Evolutionary conservation across 2,888 invertebrate species (phyloP).

Genomic region (Lingula anatina): DNA sequence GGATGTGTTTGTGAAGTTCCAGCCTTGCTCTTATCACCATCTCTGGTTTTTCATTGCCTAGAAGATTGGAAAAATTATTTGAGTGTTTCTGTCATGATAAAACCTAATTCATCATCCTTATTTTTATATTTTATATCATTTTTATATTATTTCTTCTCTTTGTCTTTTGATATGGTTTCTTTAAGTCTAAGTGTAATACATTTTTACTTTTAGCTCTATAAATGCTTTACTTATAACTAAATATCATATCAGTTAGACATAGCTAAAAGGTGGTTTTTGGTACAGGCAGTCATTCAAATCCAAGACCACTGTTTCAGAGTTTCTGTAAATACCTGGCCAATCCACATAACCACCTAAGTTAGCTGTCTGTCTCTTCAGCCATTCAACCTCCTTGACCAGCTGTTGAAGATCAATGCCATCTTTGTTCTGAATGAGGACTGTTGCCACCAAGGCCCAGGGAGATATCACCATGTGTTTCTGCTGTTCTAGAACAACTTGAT

Average conservation of each 20-base stretch:
- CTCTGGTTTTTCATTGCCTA: slow-evolving; percentile 42
- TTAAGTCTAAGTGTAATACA: too few species aligned
- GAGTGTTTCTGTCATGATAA: too few species aligned
- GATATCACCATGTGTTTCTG: slow-evolving; percentile 51
- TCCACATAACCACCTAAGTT: slow-evolving; percentile 50
- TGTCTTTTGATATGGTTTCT: too few species aligned
- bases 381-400: slow-evolving; percentile 42
- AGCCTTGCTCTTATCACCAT: slow-evolving; percentile 33
- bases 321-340: slow-evolving; percentile 51
- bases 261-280: neutral
- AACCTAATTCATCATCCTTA: too few species aligned
- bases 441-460: slow-evolving; percentile 53
- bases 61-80: neutral
- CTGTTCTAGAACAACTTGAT: slow-evolving; percentile 50
- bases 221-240: neutral
- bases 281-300: too few species aligned
- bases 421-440: slow-evolving; percentile 44
- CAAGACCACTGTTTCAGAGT: too few species aligned
- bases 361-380: slow-evolving; percentile 46
- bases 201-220: too few species aligned
- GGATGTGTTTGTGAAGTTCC: slow-evolving; percentile 36
- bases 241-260: neutral
- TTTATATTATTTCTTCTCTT: too few species aligned
- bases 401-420: slow-evolving; percentile 38
- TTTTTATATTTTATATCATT: too few species aligned